A percentile compares a stretch with the other conserved stretches of the same genome.
Conservation (phyloP, 2,797 vertebrate species). For the Falco novaeseelandiae region DNA sequence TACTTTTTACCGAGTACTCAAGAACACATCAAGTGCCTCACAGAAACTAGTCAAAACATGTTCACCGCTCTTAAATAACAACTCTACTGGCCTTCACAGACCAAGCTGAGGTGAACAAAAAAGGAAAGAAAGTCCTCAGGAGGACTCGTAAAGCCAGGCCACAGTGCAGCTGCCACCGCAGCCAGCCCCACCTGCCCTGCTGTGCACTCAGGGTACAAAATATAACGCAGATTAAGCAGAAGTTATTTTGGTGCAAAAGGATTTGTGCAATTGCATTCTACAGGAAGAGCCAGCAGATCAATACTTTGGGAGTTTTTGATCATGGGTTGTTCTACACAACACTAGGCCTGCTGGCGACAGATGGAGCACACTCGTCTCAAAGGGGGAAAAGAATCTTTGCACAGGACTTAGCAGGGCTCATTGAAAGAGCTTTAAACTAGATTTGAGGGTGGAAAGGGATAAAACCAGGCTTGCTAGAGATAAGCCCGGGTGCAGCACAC, state of each 20-base stretch:
- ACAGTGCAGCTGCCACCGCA: not conserved
- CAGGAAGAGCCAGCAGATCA: not conserved
- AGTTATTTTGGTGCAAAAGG: not conserved
- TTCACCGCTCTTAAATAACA: slow-evolving; percentile 20
- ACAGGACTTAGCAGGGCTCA: not conserved
- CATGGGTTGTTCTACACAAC: not conserved
- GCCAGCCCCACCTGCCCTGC: not conserved
- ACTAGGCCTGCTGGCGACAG: not conserved
- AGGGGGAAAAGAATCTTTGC: not conserved
- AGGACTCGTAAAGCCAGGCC: not conserved
- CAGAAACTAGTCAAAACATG: slow-evolving; percentile 38
- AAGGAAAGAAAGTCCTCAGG: not conserved
- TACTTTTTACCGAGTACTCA: not conserved
- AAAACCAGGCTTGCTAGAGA: not conserved
- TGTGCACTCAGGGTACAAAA: not conserved
- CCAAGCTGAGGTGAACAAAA: not conserved
- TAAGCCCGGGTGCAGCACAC: not conserved
- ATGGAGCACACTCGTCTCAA: not conserved
- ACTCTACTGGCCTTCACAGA: not conserved
- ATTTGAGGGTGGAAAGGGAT: not conserved
- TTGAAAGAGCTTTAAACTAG: not conserved
- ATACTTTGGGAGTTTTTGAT: not conserved
- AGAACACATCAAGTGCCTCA: not conserved
- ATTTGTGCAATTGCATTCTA: not conserved
- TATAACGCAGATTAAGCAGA: not conserved